Base-by-base conservation (phyloP, 2,888 invertebrate genomes). In the Cactoblastis cactorum region DNA sequence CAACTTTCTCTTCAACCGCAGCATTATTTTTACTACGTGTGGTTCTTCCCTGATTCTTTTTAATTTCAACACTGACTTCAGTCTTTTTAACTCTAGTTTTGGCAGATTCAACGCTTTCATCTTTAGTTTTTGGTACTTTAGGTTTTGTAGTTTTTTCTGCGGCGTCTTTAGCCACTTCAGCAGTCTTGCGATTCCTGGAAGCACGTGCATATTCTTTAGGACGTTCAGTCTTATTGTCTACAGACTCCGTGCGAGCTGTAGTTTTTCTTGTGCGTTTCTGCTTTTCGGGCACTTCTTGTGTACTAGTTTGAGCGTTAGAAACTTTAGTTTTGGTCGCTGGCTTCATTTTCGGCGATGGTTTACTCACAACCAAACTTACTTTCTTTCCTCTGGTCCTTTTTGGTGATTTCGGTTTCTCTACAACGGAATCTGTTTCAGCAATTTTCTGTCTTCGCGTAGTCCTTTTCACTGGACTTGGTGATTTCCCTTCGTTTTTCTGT, bases 321-420 rank as follows among this genome's bases (percentile, higher is more conserved):
- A 28, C 49, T 41, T 55, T 43, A 1, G 53, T 53, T 51, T 56
- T 60, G 14, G 46, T 51, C 18, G 60, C 49, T 1, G 79, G 75
- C 53, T 78, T 77, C 11, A 68, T 1, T 38, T 65, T 59, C 0
- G 81, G 80, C 0, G 78, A 73, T 0, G 74, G 71, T 54, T 78
- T 76, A 1, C 49, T 54, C 0, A 77, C 57, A 1, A 71, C 71
- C 0, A 76, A 61, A 4, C 62, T 64, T 0, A 56, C 55, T 51
- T 59, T 70, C 62, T 67, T 74, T 9, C 65, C 61, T 56, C 74
- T 67, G 2, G 66, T 61, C 28, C 41, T 74, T 54, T 71, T 75
- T 15, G 79, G 73, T n/a, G 73, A 67, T 51, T 60, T 61, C 0
- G 54, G 38, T 38, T 61, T 65, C 24, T 59, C 45, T 12, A 15